Percentiles rank a stretch among this genome's conserved stretches.
These are phyloP conservation scores for Lasiurus borealis DNA, from an alignment of 2,113 vertebrate species.

Conservation along the genomic window DNA sequence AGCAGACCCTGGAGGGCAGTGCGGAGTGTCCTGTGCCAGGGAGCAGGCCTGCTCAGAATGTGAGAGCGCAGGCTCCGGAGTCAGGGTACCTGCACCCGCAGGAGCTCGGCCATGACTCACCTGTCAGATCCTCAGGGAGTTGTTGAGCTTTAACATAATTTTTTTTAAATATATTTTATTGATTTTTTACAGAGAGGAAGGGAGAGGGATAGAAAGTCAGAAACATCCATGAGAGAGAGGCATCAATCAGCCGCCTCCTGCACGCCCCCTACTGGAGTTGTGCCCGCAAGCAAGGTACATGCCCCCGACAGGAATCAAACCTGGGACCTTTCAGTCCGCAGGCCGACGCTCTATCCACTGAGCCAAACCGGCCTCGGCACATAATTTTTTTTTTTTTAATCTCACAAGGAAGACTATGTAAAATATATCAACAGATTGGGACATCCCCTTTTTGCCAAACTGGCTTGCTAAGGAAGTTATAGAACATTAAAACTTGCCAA, in stretches of 20 bases:
- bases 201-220: too few species aligned
- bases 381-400: not conserved
- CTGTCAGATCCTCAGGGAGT: not conserved
- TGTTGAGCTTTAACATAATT: not conserved
- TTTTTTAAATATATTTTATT: not conserved
- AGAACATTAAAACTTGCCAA: constrained; percentile 25
- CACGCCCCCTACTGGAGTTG: too few species aligned
- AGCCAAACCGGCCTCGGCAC: not conserved
- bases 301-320: too few species aligned
- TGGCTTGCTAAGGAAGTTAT: not conserved
- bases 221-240: too few species aligned
- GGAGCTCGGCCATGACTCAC: not conserved
- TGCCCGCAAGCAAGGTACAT: too few species aligned
- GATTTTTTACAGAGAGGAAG: too few species aligned
- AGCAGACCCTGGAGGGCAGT: not conserved
- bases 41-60: not conserved
- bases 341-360: too few species aligned
- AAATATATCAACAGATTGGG: not conserved
- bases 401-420: not conserved
- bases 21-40: not conserved
- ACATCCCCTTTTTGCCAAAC: not conserved
- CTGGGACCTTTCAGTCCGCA: too few species aligned
- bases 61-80: not conserved
- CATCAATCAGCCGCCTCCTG: too few species aligned
- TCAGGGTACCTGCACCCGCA: too few species aligned